Base-by-base conservation (phyloP, 1,140 invertebrate species). In the Apis cerana region DNA sequence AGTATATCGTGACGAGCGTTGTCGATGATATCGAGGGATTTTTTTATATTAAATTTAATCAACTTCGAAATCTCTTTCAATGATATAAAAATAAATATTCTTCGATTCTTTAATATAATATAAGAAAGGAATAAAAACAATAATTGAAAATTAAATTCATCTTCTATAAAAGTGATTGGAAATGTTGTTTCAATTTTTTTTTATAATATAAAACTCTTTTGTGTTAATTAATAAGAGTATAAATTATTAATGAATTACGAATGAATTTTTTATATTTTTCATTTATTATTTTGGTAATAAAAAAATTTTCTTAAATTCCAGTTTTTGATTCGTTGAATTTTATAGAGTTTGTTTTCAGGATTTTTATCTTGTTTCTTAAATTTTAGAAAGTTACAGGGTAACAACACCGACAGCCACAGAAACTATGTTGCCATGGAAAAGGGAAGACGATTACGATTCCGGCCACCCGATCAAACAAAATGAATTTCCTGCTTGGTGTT, bases 401-500 rank as follows among this genome's bases (percentile, higher is more conserved):
- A 96, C 96, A 48, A 97, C 97, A 33, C 97, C 97, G 23, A 98
- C 97, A 15, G 97, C 97, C 7, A 97, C 97, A 3, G 97, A 98
- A 93, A 96, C 96, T 19, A 96, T 97, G 94, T 94, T 98, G 87
- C 98, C 98, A 13, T 98, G 98, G 98, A 98, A 98, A 94, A 95
- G 98, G 13, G 96, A 96, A 83, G 97, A 97, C 78, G 95, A 96
- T 83, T 95, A 96, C 77, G 95, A 96, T 27, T 95, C 96, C 80
- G 95, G 95, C 43, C 95, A 96, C 56, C 96, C 96, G 27, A 91
- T 98, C n/a, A 96, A 97, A 89, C 98, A 98, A 93, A 96, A 96
- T 78, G 98, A 98, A 92, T 98, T 98, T 92, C 98, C 98, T 21
- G 96, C 97, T 5, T 98, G 98, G 98, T 97, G 97, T 71, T 97